Evolutionary conservation across 2,113 vertebrate species (phyloP).

Genomic region (Casuarius casuarius): DNA sequence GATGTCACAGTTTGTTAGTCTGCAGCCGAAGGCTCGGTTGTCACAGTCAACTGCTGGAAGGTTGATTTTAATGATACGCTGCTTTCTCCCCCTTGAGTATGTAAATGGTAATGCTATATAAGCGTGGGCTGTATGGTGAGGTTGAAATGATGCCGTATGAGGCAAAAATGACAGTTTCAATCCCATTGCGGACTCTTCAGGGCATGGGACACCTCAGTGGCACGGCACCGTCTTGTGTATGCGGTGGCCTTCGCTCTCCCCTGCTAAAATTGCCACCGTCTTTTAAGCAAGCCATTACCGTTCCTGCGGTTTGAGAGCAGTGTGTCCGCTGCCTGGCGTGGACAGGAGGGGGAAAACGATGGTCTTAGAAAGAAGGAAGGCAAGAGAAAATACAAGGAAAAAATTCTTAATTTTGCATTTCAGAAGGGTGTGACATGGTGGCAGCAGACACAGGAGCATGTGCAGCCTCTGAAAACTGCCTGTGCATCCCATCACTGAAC

Average conservation of each 20-base stretch:
- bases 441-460: background rate
- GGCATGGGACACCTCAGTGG: background rate
- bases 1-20: background rate
- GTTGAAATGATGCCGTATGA: background rate
- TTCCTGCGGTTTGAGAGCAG: background rate
- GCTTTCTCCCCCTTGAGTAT: background rate
- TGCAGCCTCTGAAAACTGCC: background rate
- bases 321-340: background rate
- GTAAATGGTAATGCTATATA: background rate
- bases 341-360: background rate
- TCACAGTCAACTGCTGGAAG: background rate
- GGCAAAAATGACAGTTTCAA: background rate
- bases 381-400: background rate
- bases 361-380: background rate
- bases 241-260: background rate
- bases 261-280: background rate
- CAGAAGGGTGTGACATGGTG: too few relatives aligned
- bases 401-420: background rate
- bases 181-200: background rate
- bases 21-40: background rate
- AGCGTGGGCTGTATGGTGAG: background rate
- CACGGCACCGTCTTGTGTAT: too few relatives aligned
- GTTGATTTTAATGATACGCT: background rate
- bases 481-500: accelerated
- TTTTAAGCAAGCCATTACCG: background rate